Percentiles rank a stretch among this genome's conserved stretches.
phyloP scores from a whole-genome alignment of 30 jellyfish, hydroid and myxozoan species.

The Morbakka virulenta region DNA sequence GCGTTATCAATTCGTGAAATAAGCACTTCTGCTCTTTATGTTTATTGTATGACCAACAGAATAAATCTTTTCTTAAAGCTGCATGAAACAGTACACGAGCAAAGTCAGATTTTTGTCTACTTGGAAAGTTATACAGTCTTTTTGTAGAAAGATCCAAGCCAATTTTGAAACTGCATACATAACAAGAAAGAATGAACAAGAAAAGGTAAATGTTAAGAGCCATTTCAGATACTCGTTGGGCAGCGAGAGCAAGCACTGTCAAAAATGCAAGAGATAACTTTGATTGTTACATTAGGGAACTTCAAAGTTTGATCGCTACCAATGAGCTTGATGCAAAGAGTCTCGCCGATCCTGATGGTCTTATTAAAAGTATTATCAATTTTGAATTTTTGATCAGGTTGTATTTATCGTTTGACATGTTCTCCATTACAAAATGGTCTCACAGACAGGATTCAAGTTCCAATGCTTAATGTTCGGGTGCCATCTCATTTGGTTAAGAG shows the following conservation, averaged over 20 bases:
- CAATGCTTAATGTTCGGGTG: conserved; percentile 16
- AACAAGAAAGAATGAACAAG: background rate
- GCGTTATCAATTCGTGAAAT: background rate
- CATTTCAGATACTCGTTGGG: conserved; percentile 16
- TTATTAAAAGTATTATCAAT: background rate
- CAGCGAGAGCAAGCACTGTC: conserved; percentile 26
- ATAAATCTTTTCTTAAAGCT: background rate
- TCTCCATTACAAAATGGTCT: conserved; percentile 48
- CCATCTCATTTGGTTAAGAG: conserved; percentile 16
- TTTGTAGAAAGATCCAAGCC: conserved; percentile 15
- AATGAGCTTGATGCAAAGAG: conserved; percentile 34
- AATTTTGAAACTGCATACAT: background rate
- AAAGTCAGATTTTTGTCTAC: background rate
- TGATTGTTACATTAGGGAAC: conserved; percentile 18
- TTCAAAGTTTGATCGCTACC: conserved; percentile 15
- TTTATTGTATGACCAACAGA: conserved; percentile 8
- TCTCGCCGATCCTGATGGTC: conserved; percentile 30
- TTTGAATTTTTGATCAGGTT: conserved; percentile 29
- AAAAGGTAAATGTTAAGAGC: background rate
- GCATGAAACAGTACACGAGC: conserved; percentile 10
- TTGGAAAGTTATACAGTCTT: background rate
- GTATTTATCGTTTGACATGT: conserved; percentile 27
- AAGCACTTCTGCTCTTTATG: conserved; percentile 2
- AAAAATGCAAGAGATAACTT: conserved; percentile 17
- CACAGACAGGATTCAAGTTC: conserved; percentile 52